These are phyloP conservation scores for Solenopsis invicta DNA, from an alignment of 1,140 invertebrate genomes.

Conservation along the genomic window DNA sequence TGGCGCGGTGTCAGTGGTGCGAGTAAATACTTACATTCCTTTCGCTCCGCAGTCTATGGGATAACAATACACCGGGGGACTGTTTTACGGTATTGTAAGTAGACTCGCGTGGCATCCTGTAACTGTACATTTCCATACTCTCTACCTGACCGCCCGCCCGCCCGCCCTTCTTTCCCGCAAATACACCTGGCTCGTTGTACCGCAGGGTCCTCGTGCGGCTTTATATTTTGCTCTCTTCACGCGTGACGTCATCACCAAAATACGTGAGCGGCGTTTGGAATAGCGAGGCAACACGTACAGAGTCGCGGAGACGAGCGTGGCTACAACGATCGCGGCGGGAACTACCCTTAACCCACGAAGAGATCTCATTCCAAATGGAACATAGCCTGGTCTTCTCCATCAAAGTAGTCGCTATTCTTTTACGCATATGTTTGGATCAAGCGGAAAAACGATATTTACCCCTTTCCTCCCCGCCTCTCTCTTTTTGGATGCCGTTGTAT, in stretches of 20 bases:
- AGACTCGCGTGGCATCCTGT: slow-evolving; percentile 55
- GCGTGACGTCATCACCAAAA: slow-evolving; percentile 86
- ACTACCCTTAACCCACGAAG: slow-evolving; percentile 60
- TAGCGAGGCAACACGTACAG: slow-evolving; percentile 72
- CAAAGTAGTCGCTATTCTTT: neutral
- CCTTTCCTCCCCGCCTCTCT: neutral
- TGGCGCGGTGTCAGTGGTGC: slow-evolving; percentile 1
- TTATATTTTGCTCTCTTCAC: slow-evolving; percentile 85
- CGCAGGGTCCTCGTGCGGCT: slow-evolving; percentile 80
- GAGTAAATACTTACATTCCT: slow-evolving; percentile 59
- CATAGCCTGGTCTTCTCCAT: neutral
- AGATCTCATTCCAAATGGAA: slow-evolving; percentile 63
- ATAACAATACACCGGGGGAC: slow-evolving; percentile 59
- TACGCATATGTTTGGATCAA: slow-evolving; percentile 53
- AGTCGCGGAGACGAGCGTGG: slow-evolving; percentile 57
- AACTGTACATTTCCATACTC: slow-evolving; percentile 78
- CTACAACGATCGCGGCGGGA: slow-evolving; percentile 68
- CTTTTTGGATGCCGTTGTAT: neutral
- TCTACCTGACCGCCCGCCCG: slow-evolving; percentile 57
- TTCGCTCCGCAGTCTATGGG: slow-evolving; percentile 8
- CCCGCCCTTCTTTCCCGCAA: neutral
- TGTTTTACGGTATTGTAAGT: slow-evolving; percentile 72
- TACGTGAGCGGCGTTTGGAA: slow-evolving; percentile 84
- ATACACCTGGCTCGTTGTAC: slow-evolving; percentile 66
- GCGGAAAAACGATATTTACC: neutral